Evolutionary conservation across 2,888 invertebrate species (phyloP), one percentile per base, ranked within the genome.

Genomic region (Mythimna lalbum): DNA sequence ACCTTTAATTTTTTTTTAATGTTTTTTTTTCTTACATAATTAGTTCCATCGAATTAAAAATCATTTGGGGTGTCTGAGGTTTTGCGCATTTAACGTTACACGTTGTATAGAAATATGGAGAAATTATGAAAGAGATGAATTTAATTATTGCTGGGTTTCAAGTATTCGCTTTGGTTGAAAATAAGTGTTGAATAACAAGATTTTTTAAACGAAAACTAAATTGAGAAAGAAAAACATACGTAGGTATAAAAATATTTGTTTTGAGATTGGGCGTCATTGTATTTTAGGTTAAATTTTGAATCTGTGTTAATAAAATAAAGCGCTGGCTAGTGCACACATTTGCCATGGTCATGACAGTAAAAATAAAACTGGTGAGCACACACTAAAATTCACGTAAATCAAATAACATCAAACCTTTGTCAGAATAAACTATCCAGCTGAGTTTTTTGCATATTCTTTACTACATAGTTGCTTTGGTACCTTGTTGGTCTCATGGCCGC

Each of bases 51-150:
- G n/a, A n/a, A n/a, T n/a, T n/a, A n/a, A n/a, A n/a, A n/a, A n/a
- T n/a, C n/a, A n/a, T n/a, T n/a, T n/a, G n/a, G n/a, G n/a, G n/a
- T n/a, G n/a, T n/a, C n/a, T n/a, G n/a, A n/a, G n/a, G n/a, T n/a
- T n/a, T n/a, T n/a, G n/a, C n/a, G n/a, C n/a, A n/a, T n/a, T n/a
- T n/a, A n/a, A n/a, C n/a, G n/a, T n/a, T n/a, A n/a, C n/a, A n/a
- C n/a, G n/a, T 56, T 70, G 56, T 66, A 27, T 7, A 62, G 39
- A 73, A 73, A 43, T 52, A 61, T 73, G 19, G 31, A 21, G 64
- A 50, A 33, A 78, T 78, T 68, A 31, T 4, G 17, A n/a, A 23
- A 43, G 14, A 43, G 43, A 43, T 4, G 14, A 43, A 43, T 52
- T 5, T 63, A 63, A 59, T 75, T 63, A 52, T 47, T 47, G 10